Evolutionary conservation across 2,888 invertebrate genomes (phyloP).

Genomic region (Catocala sponsa): DNA sequence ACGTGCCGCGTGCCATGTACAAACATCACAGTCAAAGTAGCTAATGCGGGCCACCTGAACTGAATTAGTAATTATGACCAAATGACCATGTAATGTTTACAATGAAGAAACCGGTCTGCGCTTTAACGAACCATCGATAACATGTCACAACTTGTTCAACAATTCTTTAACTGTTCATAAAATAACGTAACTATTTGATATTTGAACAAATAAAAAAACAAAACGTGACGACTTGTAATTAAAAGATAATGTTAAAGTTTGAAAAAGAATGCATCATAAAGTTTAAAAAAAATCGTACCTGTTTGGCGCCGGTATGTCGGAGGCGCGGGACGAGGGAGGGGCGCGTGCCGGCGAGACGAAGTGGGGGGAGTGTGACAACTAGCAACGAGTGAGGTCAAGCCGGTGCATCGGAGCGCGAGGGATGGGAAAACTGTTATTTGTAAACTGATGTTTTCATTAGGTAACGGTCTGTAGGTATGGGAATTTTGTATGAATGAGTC

Average conservation of each 20-base stretch:
- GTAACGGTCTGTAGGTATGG: not conserved
- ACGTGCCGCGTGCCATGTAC: constrained; percentile 38
- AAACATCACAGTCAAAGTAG: constrained; percentile 15
- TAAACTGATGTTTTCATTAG: constrained; percentile 34
- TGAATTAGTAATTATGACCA: constrained; percentile 14
- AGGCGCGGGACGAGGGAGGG: constrained; percentile 53
- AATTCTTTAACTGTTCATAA: not conserved
- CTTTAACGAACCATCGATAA: constrained; percentile 6
- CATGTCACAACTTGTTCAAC: constrained; percentile 17
- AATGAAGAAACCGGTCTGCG: constrained; percentile 18
- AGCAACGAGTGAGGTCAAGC: constrained; percentile 73
- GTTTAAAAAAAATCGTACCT: constrained; percentile 39
- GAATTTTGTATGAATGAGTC: constrained; percentile 1
- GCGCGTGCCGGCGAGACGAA: constrained; percentile 36
- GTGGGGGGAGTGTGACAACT: constrained; percentile 58
- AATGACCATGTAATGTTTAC: constrained; percentile 19
- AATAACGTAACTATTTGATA: not conserved
- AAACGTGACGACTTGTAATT: not conserved
- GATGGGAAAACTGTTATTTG: constrained; percentile 45
- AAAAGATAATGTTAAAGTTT: constrained; percentile 10
- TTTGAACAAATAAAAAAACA: too few species aligned
- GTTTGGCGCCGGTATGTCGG: constrained; percentile 79
- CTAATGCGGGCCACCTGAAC: constrained; percentile 23
- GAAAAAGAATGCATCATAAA: constrained; percentile 14
- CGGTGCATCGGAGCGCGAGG: constrained; percentile 70